A percentile compares a stretch with the other conserved stretches of the same genome.
These are phyloP conservation scores for Borostomias antarcticus DNA, from an alignment of 2,797 vertebrate species.

Conservation along the genomic window DNA sequence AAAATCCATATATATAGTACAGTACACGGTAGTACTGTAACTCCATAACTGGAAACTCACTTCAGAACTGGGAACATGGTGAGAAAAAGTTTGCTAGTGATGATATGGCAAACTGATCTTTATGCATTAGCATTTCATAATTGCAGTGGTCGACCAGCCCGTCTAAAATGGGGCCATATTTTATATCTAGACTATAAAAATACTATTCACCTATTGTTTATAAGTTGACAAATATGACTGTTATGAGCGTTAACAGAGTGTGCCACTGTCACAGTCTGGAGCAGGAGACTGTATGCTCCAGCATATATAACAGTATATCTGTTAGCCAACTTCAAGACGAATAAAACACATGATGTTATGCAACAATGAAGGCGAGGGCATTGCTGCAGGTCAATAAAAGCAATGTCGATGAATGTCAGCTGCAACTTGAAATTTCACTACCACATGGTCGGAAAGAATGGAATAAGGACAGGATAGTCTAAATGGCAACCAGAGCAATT, in stretches of 20 bases:
- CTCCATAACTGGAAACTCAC: not conserved
- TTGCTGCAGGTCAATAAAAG: slow-evolving; percentile 24
- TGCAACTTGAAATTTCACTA: slow-evolving; percentile 19
- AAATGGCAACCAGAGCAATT: slow-evolving; percentile 16
- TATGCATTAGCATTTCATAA: slow-evolving; percentile 1
- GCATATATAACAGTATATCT: too few relatives aligned
- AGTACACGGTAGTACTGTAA: too few relatives aligned
- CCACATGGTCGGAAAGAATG: slow-evolving; percentile 28
- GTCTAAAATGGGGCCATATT: not conserved
- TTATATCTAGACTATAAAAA: not conserved
- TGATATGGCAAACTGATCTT: not conserved
- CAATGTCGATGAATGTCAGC: slow-evolving; percentile 21
- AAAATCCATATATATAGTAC: too few relatives aligned
- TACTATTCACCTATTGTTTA: not conserved
- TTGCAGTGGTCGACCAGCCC: not conserved
- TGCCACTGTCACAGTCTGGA: slow-evolving; percentile 13
- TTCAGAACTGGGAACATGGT: not conserved
- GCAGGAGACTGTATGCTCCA: not conserved
- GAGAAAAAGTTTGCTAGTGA: not conserved
- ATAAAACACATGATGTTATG: slow-evolving; percentile 16
- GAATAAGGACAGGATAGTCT: slow-evolving; percentile 6
- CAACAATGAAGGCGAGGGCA: slow-evolving; percentile 17
- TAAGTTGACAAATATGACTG: not conserved
- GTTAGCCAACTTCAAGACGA: slow-evolving; percentile 8
- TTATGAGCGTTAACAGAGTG: not conserved